Evolutionary conservation across 2,797 vertebrate species (phyloP), one percentile per base, ranked within the genome.

Genomic region (Girardinus metallicus): DNA sequence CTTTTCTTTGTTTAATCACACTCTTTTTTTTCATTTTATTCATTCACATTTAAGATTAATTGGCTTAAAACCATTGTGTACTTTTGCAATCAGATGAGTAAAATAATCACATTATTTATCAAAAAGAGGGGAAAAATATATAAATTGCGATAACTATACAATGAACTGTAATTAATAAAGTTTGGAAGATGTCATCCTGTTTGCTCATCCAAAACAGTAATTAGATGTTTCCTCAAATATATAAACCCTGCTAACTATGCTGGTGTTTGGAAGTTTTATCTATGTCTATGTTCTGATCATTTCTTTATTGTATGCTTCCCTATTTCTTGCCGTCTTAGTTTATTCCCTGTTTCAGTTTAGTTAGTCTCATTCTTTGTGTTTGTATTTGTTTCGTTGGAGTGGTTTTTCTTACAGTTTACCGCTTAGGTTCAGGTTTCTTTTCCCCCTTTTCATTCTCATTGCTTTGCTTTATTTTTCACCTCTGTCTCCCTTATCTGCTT

Each of bases 1-100:
- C 73, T 64, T 49, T 49, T 78, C 53, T 79, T 79, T 76, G 80
- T 81, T 77, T 79, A n/a, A 49, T 4, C 26, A 11, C 23, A 73
- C 53, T 46, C 74, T 36, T 64, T 47, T 13, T 31, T 29, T 7
- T 26, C 7, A 26, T 55, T 55, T 55, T 55, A 10, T 55, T 55
- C 53, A 26, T 55, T 26, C 21, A 53, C 49, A 68, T 41, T 41
- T 26, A 13, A 68, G 34, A 68, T 44, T n/a, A 18, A 9, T 5
- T 9, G 34, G 57, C 13, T 29, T 31, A 1, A 57, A 5, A 57
- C n/a, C 1, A 13, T 62, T 34, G 29, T 31, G 57, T 60, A 62
- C 15, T 62, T 62, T 31, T 62, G 29, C 13, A 31, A 62, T 31
- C 13, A 31, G 29, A 34, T 0, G 12, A 6, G 55, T n/a, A 29